These are phyloP conservation scores for Galago senegalensis DNA, from an alignment of 2,797 vertebrate species.

Conservation along the genomic window DNA sequence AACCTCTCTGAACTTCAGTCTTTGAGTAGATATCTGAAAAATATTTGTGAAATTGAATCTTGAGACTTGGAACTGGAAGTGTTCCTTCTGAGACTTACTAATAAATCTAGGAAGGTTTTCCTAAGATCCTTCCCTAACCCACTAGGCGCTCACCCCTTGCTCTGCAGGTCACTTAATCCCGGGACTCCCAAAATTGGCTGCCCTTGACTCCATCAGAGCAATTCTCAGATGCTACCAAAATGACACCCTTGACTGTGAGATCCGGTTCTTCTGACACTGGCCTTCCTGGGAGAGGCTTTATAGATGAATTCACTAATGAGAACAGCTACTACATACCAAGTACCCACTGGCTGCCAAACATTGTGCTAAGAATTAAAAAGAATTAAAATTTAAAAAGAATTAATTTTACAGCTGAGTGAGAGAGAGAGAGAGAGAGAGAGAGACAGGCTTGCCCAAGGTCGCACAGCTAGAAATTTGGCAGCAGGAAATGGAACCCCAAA, in stretches of 20 bases:
- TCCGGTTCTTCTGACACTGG: not conserved
- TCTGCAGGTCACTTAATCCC: not conserved
- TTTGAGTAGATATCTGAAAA: not conserved
- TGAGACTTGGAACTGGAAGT: not conserved
- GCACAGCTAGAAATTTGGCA: not conserved
- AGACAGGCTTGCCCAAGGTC: not conserved
- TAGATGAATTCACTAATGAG: not conserved
- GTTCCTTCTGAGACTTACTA: constrained; percentile 16
- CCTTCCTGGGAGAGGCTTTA: not conserved
- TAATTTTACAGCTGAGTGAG: not conserved
- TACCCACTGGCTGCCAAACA: not conserved
- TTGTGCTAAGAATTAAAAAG: not conserved
- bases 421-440: not conserved
- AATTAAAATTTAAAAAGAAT: too few relatives aligned
- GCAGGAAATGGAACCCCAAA: not conserved
- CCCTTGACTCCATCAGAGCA: not conserved
- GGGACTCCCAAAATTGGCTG: not conserved
- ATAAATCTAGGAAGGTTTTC: not conserved
- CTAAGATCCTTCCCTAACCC: not conserved
- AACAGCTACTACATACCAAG: not conserved
- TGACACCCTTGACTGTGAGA: not conserved
- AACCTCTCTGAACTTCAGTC: not conserved
- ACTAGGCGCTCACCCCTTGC: not conserved
- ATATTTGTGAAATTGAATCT: not conserved
- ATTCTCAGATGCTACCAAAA: not conserved